phyloP scores from a whole-genome alignment of 2,797 vertebrate genomes.

The Leucoraja ocellata region DNA sequence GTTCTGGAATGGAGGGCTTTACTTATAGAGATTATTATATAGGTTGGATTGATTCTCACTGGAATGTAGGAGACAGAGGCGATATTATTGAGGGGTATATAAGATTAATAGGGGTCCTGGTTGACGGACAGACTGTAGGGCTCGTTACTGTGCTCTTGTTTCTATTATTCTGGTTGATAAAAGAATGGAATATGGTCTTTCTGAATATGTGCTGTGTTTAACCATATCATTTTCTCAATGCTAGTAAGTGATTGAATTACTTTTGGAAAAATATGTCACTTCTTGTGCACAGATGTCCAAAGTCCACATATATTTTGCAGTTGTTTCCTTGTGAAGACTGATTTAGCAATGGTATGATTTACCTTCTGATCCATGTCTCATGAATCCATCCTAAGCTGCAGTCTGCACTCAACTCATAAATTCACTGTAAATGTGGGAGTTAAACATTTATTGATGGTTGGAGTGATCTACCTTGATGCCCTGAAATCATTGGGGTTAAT shows the following conservation, averaged over 20 bases:
- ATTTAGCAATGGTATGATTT: background rate
- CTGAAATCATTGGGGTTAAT: background rate
- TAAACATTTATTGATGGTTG: background rate
- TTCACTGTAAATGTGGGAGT: background rate
- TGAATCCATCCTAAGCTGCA: background rate
- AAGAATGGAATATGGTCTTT: background rate
- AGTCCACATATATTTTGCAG: background rate
- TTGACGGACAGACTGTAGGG: no score
- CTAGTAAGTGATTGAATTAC: background rate
- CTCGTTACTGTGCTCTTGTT: no score
- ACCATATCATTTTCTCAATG: background rate
- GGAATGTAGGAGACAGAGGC: no score
- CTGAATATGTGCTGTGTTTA: background rate
- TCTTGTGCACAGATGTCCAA: background rate
- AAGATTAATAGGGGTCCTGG: no score
- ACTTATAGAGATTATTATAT: no score
- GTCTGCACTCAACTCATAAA: background rate
- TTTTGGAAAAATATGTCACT: background rate
- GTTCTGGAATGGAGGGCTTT: no score
- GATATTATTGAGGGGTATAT: no score
- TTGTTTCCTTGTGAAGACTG: background rate
- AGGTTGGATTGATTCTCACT: no score
- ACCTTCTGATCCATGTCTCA: background rate
- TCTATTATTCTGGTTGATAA: no score
- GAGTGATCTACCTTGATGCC: background rate